These are phyloP conservation scores for Psilopsiagon aymara DNA, from an alignment of 2,113 vertebrate species.

Conservation along the genomic window DNA sequence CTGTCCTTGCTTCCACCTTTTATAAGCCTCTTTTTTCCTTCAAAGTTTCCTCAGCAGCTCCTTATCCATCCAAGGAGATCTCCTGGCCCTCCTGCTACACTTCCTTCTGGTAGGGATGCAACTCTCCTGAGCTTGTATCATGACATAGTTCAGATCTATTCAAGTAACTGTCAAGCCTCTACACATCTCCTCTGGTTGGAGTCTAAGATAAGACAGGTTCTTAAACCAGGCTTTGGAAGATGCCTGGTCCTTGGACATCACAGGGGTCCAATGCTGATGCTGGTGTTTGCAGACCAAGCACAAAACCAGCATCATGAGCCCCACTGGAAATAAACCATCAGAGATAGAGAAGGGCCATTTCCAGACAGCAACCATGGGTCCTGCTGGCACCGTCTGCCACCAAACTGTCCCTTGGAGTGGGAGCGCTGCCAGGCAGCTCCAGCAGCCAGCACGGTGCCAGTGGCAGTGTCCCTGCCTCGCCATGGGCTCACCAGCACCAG, in stretches of 20 bases:
- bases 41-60: too few relatives aligned
- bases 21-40: too few relatives aligned
- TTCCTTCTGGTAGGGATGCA: too few relatives aligned
- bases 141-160: not conserved
- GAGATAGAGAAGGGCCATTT: not conserved
- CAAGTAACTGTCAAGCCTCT: not conserved
- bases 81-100: too few relatives aligned
- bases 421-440: not conserved
- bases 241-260: fast-evolving
- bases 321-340: not conserved
- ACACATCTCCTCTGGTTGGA: not conserved
- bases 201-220: not conserved
- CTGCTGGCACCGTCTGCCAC: fast-evolving
- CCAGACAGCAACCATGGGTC: fast-evolving
- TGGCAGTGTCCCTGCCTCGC: fast-evolving
- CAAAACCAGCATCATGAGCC: not conserved
- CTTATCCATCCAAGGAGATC: too few relatives aligned
- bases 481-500: fast-evolving
- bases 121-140: not conserved
- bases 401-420: fast-evolving
- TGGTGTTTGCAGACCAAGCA: fast-evolving
- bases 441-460: not conserved
- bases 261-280: fast-evolving
- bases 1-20: too few relatives aligned
- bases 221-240: not conserved